A percentile compares a stretch with the other conserved stretches of the same genome.
These are phyloP conservation scores for Dichetophora obliterata DNA, from an alignment of 2,888 invertebrate species.

Conservation along the genomic window DNA sequence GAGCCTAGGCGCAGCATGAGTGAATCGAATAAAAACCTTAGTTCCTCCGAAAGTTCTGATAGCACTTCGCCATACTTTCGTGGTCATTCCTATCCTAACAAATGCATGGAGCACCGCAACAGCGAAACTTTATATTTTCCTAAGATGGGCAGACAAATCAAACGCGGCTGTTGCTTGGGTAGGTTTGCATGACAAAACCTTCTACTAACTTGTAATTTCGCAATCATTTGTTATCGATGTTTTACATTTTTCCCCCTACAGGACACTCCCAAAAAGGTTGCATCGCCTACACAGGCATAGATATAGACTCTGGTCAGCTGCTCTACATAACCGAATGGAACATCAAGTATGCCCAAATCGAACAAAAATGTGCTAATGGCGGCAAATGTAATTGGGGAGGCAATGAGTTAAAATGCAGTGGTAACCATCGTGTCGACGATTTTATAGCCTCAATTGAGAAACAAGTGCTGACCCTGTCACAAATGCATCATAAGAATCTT, in stretches of 20 bases:
- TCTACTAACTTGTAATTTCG: too few relatives aligned
- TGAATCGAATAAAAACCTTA: constrained; percentile 70
- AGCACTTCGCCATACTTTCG: constrained; percentile 69
- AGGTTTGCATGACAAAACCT: constrained; percentile 22
- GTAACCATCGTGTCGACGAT: constrained; percentile 67
- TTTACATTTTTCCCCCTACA: constrained; percentile 29
- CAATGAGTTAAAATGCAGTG: constrained; percentile 62
- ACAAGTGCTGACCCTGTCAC: constrained; percentile 80
- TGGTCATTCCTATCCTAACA: constrained; percentile 62
- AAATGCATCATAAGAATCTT: constrained; percentile 79
- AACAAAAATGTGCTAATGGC: constrained; percentile 61
- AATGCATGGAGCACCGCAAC: constrained; percentile 72
- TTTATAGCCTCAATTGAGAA: constrained; percentile 75
- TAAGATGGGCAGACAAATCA: constrained; percentile 75
- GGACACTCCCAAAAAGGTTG: constrained; percentile 83
- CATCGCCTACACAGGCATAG: constrained; percentile 82
- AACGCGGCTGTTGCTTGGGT: constrained; percentile 81
- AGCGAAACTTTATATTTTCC: constrained; percentile 73
- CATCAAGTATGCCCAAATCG: constrained; percentile 71
- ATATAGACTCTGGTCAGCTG: constrained; percentile 79
- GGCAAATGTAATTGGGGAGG: constrained; percentile 64
- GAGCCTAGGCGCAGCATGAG: constrained; percentile 71
- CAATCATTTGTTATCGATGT: too few relatives aligned
- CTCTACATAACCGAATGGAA: constrained; percentile 84
- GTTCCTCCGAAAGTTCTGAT: constrained; percentile 74